phyloP scores from a whole-genome alignment of 2,888 invertebrate species.

The Hypena proboscidalis region DNA sequence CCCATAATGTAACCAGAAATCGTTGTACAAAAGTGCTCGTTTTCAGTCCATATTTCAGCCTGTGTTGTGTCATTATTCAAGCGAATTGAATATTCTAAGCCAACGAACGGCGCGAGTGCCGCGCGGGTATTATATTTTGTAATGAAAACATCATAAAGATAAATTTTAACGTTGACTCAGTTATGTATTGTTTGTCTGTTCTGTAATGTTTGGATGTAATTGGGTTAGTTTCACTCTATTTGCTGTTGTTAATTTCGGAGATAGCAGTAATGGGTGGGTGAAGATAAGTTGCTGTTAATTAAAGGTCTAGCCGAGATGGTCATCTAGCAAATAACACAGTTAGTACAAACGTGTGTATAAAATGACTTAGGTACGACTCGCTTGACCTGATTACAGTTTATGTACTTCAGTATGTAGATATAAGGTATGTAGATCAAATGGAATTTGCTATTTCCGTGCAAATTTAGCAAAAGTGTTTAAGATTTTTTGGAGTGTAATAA shows the following conservation, averaged over 20 bases:
- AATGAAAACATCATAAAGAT: slow-evolving; percentile 48
- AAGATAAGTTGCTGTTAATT: too few relatives aligned
- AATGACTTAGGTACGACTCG: too few relatives aligned
- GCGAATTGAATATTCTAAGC: slow-evolving; percentile 60
- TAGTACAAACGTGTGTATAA: too few relatives aligned
- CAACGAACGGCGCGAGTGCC: slow-evolving; percentile 17
- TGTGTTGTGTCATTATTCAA: slow-evolving; percentile 57
- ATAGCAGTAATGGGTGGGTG: not conserved
- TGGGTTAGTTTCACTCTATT: slow-evolving; percentile 1
- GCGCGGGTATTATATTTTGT: slow-evolving; percentile 36
- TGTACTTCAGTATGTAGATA: too few relatives aligned
- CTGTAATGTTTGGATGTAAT: slow-evolving; percentile 1
- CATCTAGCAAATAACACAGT: too few relatives aligned
- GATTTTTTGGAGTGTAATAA: too few relatives aligned
- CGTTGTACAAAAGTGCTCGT: slow-evolving; percentile 37
- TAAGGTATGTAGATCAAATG: too few relatives aligned
- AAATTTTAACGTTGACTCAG: slow-evolving; percentile 37
- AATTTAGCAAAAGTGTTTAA: too few relatives aligned
- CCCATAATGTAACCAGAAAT: slow-evolving; percentile 30
- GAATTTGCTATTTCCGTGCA: too few relatives aligned
- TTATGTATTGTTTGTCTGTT: slow-evolving; percentile 19
- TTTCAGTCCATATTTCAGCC: slow-evolving; percentile 53
- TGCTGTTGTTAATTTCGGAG: not conserved
- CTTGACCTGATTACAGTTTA: too few relatives aligned
- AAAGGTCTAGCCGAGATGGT: too few relatives aligned